Evolutionary conservation across 1,140 invertebrate genomes (phyloP).

Genomic region (Conus ventricosus): DNA sequence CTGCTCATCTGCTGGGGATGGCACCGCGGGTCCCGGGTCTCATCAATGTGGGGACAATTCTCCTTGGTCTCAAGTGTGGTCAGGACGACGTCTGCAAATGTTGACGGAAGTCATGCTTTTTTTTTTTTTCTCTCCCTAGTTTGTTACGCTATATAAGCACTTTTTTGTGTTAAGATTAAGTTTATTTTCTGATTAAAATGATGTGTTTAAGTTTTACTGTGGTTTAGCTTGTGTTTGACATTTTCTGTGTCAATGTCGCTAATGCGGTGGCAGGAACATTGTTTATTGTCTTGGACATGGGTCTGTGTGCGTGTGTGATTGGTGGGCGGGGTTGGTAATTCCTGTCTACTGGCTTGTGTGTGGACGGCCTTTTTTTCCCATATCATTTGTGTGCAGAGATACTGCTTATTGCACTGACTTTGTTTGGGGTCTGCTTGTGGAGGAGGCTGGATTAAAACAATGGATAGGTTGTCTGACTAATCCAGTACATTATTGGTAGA

Average conservation of each 20-base stretch:
- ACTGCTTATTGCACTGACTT: not conserved
- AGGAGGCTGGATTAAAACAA: not conserved
- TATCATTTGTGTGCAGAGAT: slow-evolving; percentile 3
- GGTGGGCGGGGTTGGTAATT: not conserved
- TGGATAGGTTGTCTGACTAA: too few relatives aligned
- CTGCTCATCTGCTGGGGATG: not conserved
- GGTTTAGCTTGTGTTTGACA: not conserved
- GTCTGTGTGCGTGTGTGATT: not conserved
- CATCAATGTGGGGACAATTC: not conserved
- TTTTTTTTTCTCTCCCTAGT: not conserved
- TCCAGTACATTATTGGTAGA: not conserved
- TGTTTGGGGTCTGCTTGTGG: not conserved
- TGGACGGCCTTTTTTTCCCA: not conserved
- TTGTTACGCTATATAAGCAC: not conserved
- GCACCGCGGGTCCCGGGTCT: not conserved
- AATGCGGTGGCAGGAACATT: not conserved
- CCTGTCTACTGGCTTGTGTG: too few relatives aligned
- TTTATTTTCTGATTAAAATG: not conserved
- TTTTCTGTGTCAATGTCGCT: too few relatives aligned
- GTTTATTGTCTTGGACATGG: not conserved
- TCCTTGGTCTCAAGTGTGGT: not conserved
- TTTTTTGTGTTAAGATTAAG: not conserved
- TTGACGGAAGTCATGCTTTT: not conserved
- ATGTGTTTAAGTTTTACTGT: not conserved
- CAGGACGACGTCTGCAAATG: not conserved